Evolutionary conservation across 1,140 invertebrate species (phyloP).

Genomic region (Trichomalopsis sarcophagae): DNA sequence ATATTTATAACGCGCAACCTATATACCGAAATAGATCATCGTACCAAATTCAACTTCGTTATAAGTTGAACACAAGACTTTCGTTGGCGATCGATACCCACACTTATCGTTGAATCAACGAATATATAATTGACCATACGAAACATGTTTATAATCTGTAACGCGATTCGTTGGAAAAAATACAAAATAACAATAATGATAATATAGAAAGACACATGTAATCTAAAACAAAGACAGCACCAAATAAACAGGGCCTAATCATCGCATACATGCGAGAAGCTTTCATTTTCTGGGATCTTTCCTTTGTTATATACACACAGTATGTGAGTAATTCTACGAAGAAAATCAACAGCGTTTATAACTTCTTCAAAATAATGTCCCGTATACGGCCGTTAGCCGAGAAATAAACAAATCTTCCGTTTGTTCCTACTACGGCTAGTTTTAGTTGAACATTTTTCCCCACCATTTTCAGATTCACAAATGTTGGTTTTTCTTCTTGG

Average conservation of each 20-base stretch:
- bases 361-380: too few species aligned
- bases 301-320: neutral
- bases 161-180: neutral
- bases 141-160: constrained; percentile 2
- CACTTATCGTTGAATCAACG: neutral
- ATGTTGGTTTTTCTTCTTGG: too few species aligned
- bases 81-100: neutral
- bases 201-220: neutral
- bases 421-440: too few species aligned
- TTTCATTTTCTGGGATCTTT: neutral
- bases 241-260: constrained; percentile 44
- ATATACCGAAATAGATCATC: neutral
- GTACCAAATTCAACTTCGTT: neutral
- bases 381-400: too few species aligned
- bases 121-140: neutral
- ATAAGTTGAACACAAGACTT: neutral
- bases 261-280: neutral
- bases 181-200: neutral
- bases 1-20: neutral
- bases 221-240: constrained; percentile 33
- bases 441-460: too few species aligned
- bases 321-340: too few species aligned
- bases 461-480: too few species aligned
- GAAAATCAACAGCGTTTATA: too few species aligned
- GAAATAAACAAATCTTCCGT: too few species aligned